These are phyloP conservation scores for Callimorpha dominula DNA, from an alignment of 2,888 invertebrate species.

Conservation along the genomic window DNA sequence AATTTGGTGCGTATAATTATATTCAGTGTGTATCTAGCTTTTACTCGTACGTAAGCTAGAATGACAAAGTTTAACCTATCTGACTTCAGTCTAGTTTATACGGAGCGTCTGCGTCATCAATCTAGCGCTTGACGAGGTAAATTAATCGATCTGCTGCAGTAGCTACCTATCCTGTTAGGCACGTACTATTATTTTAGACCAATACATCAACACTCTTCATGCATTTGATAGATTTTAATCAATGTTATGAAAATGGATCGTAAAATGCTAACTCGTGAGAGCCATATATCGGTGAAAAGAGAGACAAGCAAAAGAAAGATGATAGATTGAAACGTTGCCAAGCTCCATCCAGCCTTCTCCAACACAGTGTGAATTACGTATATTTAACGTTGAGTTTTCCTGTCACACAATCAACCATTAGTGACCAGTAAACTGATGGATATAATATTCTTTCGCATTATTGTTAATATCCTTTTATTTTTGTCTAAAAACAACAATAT, in stretches of 20 bases:
- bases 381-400: neutral
- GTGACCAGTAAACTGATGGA: neutral
- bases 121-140: constrained; percentile 10
- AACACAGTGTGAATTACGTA: too few species aligned
- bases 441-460: neutral
- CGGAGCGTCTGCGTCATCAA: constrained; percentile 14
- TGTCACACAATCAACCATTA: neutral
- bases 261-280: neutral
- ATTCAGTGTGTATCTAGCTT: neutral
- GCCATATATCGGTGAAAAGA: neutral
- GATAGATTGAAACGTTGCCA: neutral
- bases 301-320: neutral
- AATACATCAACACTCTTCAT: neutral
- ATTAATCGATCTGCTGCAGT: constrained; percentile 16
- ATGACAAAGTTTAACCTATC: constrained; percentile 5
- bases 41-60: neutral
- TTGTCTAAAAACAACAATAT: neutral
- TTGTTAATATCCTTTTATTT: neutral
- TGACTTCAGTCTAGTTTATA: constrained; percentile 13
- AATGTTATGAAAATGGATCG: neutral
- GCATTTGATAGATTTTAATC: neutral
- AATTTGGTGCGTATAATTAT: too few species aligned
- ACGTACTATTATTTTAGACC: neutral
- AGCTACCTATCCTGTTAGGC: neutral
- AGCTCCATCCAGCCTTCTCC: too few species aligned